Conservation (phyloP, 2,888 invertebrate genomes). For the Crematogaster levior region DNA sequence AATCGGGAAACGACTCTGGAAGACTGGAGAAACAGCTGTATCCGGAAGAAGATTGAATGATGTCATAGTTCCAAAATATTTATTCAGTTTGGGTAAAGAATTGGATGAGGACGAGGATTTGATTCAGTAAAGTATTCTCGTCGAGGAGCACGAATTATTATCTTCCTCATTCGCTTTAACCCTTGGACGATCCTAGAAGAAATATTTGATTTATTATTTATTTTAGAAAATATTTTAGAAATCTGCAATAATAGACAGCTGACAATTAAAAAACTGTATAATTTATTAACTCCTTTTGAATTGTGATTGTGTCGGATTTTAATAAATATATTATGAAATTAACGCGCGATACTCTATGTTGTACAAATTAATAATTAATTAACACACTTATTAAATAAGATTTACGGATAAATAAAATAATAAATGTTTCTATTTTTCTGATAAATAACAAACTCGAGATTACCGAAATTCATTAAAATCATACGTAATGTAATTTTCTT, state of each 20-base stretch:
- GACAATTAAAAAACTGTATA: not conserved
- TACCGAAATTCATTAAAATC: not conserved
- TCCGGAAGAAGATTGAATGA: constrained; percentile 70
- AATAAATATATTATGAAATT: not conserved
- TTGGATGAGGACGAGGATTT: constrained; percentile 69
- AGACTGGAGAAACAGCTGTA: constrained; percentile 67
- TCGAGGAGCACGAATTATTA: constrained; percentile 38
- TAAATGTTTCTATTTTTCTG: not conserved
- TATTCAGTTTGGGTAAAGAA: constrained; percentile 79
- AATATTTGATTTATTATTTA: not conserved
- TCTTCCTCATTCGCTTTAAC: not conserved
- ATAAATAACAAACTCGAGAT: not conserved
- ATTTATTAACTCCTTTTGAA: not conserved
- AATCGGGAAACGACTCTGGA: constrained; percentile 86
- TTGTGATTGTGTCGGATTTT: not conserved
- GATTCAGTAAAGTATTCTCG: constrained; percentile 61
- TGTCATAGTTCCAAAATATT: constrained; percentile 68
- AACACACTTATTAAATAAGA: not conserved
- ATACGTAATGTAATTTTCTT: not conserved
- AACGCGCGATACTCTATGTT: not conserved
- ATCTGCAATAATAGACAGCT: constrained; percentile 1
- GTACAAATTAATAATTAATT: constrained; percentile 12
- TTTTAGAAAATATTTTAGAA: not conserved
- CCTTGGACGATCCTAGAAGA: not conserved
- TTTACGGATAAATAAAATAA: constrained; percentile 12